Base-by-base conservation (phyloP, 1,140 invertebrate genomes). In the Aphis gossypii region DNA sequence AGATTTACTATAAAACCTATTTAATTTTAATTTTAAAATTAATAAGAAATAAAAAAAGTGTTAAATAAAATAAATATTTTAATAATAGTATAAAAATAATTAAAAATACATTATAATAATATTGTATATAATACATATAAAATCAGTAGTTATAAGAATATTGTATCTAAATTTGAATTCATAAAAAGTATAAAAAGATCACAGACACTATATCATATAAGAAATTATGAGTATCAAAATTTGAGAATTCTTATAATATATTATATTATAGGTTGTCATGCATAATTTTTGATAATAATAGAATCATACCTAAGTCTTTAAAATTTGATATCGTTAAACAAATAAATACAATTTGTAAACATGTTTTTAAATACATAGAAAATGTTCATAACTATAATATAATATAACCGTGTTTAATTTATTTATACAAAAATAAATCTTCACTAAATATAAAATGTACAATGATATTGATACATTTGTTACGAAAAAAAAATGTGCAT, bases 161-260 rank as follows among this genome's bases (percentile, higher is more conserved):
- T 60, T 46, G 6, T 46, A 46, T 9, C 6, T 46, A 30, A 2
- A 68, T 90, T 41, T 38, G 0, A 38, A 38, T 82, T 82, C 18
- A 38, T 76, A 84, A 84, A 25, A 41, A 84, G 83, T 84, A 44
- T 4, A 44, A 84, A 84, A 88, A 48, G 30, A 88, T 88, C 86
- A 88, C 86, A 88, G 86, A 88, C 51, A 88, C 14, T 4, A 30
- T 87, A 87, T 87, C 48, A 51, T 30, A n/a, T n/a, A 20, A 38
- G 5, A n/a, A 18, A 30, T 8, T n/a, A n/a, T 51, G 1, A 23
- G n/a, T n/a, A 48, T 88, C 6, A 48, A 48, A 88, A 88, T 20
- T 48, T 48, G 46, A 88, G 9, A 48, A 88, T 88, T n/a, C 8
- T 48, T 48, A 88, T 35, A 88, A 88, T 35, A 88, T n/a, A 48